Conservation (phyloP, 2,797 vertebrate species). For the Enteromius afrohamiltoni region DNA sequence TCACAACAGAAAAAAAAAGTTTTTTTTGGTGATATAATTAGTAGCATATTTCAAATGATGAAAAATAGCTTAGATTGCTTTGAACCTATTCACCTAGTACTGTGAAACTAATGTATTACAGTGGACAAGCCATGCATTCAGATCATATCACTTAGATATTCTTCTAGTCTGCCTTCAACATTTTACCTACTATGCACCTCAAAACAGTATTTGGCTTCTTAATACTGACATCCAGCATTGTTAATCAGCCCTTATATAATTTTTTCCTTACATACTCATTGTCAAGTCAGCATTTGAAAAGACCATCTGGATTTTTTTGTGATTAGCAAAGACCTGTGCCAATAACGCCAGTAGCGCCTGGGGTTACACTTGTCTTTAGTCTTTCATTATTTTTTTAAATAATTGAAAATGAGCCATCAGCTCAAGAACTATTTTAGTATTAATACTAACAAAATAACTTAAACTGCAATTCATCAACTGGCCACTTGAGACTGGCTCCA, state of each 20-base stretch:
- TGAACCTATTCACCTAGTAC: background rate
- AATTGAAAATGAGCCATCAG: background rate
- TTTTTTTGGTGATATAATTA: background rate
- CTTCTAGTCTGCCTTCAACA: background rate
- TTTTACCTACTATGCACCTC: background rate
- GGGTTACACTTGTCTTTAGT: background rate
- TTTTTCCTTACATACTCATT: background rate
- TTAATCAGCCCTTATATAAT: background rate
- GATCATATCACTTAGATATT: background rate
- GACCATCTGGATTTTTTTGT: background rate
- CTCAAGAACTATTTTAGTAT: background rate
- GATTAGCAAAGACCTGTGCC: background rate
- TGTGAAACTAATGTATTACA: background rate
- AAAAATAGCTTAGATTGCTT: background rate
- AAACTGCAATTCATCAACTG: too few relatives aligned
- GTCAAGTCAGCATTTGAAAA: background rate
- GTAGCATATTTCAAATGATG: background rate
- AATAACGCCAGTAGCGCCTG: too few relatives aligned
- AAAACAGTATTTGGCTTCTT: background rate
- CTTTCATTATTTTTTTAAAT: background rate
- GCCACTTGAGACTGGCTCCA: too few relatives aligned
- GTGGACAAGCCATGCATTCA: background rate
- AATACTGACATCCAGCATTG: background rate
- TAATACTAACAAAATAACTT: background rate
- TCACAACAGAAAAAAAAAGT: background rate